Evolutionary conservation across 2,113 vertebrate genomes (phyloP).

Genomic region (Pogonocichla stellata): DNA sequence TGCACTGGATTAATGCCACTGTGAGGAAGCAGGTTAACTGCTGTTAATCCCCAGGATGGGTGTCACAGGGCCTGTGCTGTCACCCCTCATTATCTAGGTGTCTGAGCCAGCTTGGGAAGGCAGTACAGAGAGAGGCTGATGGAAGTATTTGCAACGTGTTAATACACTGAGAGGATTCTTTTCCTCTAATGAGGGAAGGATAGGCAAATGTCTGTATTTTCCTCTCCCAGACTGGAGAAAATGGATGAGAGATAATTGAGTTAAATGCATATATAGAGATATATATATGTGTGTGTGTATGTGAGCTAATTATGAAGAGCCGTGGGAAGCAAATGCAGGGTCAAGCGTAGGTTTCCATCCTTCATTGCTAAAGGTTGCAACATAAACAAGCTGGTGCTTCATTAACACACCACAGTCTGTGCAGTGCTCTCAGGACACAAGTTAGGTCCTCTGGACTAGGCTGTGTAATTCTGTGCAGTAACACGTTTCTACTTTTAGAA

Average conservation of each 20-base stretch:
- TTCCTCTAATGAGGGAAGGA: neutral
- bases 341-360: accelerated
- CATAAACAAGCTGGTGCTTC: neutral
- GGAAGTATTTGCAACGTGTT: neutral
- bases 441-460: neutral
- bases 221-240: neutral
- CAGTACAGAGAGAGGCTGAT: neutral
- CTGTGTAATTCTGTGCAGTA: neutral
- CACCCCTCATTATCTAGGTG: neutral
- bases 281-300: neutral
- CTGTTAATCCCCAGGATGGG: neutral
- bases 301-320: neutral
- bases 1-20: neutral
- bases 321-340: neutral
- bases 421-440: neutral
- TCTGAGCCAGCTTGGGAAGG: neutral
- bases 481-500: neutral
- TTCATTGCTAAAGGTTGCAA: neutral
- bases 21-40: neutral
- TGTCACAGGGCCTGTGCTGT: neutral
- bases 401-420: neutral
- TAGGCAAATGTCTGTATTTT: neutral
- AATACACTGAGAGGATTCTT: neutral
- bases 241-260: neutral
- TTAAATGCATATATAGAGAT: neutral